Evolutionary conservation across 2,113 vertebrate genomes (phyloP).

Genomic region (Heloderma charlesbogerti): DNA sequence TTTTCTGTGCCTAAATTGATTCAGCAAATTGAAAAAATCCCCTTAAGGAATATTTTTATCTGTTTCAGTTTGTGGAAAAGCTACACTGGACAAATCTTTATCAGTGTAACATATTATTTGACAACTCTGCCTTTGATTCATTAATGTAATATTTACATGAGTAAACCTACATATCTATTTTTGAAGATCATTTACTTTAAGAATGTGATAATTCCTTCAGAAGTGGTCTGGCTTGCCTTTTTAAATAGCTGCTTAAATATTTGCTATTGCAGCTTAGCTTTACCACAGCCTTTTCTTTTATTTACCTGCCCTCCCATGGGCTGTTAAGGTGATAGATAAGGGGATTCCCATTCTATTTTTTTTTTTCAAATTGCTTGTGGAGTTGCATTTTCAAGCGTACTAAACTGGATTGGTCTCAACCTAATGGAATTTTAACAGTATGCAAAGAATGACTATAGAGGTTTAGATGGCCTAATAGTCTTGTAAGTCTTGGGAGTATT

Average conservation of each 20-base stretch:
- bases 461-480: neutral
- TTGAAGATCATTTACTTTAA: constrained; percentile 70
- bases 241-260: constrained; percentile 79
- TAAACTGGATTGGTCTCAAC: constrained; percentile 21
- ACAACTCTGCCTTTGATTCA: constrained; percentile 59
- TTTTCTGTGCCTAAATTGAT: constrained; percentile 51
- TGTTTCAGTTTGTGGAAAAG: constrained; percentile 49
- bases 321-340: constrained; percentile 78
- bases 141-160: constrained; percentile 68
- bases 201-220: constrained; percentile 66
- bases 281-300: constrained; percentile 76
- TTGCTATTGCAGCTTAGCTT: constrained; percentile 76
- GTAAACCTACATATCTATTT: constrained; percentile 56
- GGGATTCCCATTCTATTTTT: constrained; percentile 67
- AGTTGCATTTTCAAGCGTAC: constrained; percentile 60
- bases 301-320: constrained; percentile 73
- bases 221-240: constrained; percentile 60
- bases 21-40: constrained; percentile 49
- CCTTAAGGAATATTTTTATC: constrained; percentile 69
- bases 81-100: constrained; percentile 65
- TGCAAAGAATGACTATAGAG: neutral
- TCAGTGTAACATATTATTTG: constrained; percentile 64
- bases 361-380: constrained; percentile 67
- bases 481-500: fast-evolving
- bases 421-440: constrained; percentile 28